These are phyloP conservation scores for Drosophila meridiana DNA, from an alignment of 2,888 invertebrate species.

Conservation along the genomic window DNA sequence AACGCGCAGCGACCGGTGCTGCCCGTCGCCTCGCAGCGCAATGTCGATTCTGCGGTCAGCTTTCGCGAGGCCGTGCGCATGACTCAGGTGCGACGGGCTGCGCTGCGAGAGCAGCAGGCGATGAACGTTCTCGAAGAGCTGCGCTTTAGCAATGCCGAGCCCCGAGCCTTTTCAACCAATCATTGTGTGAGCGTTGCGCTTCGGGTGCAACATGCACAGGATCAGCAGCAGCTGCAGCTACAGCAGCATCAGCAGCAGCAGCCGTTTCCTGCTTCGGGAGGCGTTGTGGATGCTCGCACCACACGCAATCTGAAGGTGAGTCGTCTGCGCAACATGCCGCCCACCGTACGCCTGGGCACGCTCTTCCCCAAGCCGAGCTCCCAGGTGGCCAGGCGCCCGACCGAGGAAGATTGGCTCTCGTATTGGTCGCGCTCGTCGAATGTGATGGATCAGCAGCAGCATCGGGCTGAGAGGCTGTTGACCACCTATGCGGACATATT, in stretches of 20 bases:
- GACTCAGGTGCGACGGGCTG: neutral
- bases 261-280: neutral
- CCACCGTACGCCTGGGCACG: constrained; percentile 1
- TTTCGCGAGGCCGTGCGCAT: constrained; percentile 9
- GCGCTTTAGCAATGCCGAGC: neutral
- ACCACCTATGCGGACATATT: constrained; percentile 12
- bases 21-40: neutral
- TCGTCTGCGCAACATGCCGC: neutral
- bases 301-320: neutral
- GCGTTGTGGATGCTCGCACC: neutral
- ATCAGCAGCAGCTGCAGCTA: neutral
- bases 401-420: constrained; percentile 4
- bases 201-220: neutral
- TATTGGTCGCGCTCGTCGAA: neutral
- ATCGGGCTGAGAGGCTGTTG: neutral
- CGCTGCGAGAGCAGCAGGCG: constrained; percentile 14
- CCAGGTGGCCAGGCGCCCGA: neutral
- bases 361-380: neutral
- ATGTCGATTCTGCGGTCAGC: neutral
- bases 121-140: constrained; percentile 11
- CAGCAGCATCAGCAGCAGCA: neutral
- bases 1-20: neutral
- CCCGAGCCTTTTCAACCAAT: neutral
- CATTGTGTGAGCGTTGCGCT: neutral
- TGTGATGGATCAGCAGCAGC: neutral